A percentile compares a stretch with the other conserved stretches of the same genome.
Evolutionary conservation across 2,113 vertebrate genomes (phyloP).

Genomic region (Leptosomus discolor): DNA sequence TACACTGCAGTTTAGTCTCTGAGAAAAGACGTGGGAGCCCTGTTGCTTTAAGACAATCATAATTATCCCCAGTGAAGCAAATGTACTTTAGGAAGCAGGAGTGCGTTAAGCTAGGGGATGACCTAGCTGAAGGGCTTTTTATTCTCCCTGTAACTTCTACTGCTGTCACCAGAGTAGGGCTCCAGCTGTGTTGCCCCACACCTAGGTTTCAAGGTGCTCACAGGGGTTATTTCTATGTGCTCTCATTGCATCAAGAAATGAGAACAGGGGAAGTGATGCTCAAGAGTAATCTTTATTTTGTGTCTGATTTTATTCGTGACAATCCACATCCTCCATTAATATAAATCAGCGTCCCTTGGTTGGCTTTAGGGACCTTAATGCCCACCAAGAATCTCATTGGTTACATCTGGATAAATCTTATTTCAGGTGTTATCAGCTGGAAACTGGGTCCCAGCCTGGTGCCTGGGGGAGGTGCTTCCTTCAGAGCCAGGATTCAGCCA

Average conservation of each 20-base stretch:
- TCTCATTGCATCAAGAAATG: background rate
- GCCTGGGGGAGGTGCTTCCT: background rate
- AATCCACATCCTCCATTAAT: accelerated
- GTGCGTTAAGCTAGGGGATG: background rate
- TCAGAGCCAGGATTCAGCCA: background rate
- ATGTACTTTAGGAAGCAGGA: background rate
- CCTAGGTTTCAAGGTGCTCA: background rate
- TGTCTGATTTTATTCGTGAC: background rate
- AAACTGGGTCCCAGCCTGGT: background rate
- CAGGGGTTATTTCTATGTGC: background rate
- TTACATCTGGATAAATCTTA: accelerated
- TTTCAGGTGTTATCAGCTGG: background rate
- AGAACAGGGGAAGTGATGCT: background rate
- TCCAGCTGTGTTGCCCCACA: background rate
- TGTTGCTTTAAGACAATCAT: background rate
- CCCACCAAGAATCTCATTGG: accelerated
- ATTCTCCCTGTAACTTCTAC: background rate
- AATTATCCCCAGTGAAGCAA: background rate
- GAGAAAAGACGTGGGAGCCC: background rate
- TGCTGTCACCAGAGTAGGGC: background rate
- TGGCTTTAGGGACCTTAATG: background rate
- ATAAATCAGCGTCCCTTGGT: background rate
- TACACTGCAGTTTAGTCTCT: background rate
- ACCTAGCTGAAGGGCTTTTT: background rate
- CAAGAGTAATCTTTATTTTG: background rate